Conservation (phyloP, 1,140 invertebrate species). For the Cherax quadricarinatus region DNA sequence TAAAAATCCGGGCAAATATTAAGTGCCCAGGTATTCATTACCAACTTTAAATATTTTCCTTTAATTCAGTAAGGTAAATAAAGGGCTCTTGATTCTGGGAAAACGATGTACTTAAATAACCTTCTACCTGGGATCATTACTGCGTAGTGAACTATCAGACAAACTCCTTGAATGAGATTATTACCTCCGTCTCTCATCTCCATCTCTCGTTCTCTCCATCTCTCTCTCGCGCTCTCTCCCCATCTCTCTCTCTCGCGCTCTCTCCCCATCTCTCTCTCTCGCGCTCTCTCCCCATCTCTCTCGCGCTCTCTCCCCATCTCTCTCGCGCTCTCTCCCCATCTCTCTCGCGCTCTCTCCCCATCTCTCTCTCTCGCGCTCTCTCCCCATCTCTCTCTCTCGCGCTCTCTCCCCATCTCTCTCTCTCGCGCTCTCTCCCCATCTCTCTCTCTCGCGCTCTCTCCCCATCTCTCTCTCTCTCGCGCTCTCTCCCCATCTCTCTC, state of each 20-base stretch:
- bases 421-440: background rate
- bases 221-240: background rate
- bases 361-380: background rate
- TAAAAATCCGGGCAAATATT: too few species aligned
- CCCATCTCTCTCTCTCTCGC: background rate
- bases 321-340: background rate
- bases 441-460: background rate
- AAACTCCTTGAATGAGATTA: too few species aligned
- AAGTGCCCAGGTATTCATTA: too few species aligned
- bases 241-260: background rate
- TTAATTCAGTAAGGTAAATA: too few species aligned
- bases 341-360: background rate
- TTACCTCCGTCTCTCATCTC: too few species aligned
- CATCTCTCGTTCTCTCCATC: background rate
- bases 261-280: background rate
- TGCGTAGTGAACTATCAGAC: too few species aligned
- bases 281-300: background rate
- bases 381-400: background rate
- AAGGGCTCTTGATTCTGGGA: background rate
- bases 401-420: background rate
- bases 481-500: background rate
- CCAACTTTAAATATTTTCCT: too few species aligned
- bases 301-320: background rate
- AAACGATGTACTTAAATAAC: background rate
- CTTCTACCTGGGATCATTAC: background rate